Base-by-base conservation (phyloP, 2,113 vertebrate genomes). In the Calypte anna region DNA sequence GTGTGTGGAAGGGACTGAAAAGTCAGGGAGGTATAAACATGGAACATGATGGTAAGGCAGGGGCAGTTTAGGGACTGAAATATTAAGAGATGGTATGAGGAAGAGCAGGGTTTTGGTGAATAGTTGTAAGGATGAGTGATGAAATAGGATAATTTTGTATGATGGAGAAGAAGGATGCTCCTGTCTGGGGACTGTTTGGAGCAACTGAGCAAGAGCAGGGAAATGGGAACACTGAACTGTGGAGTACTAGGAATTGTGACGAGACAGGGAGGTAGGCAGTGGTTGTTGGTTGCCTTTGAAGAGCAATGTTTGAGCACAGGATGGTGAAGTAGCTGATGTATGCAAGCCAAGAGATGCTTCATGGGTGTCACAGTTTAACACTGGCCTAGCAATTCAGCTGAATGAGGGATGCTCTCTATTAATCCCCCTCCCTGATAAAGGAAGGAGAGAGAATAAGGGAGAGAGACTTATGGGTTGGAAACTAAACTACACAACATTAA, bases 321-420 rank as follows among this genome's bases (percentile, higher is more conserved):
- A 12, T 44, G 30, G 43, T 66, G 33, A 62, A 22, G 7, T 19
- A 68, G n/a, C 30, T 17, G 22, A 25, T n/a, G 12, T n/a, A 15
- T 0, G 0, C 43, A 33, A 33, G 10, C 70, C 18, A 1, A 14
- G 20, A 63, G 24, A 4, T 27, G 21, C 50, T 76, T 67, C 3
- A 1, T 23, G 38, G 38, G 38, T 40, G 38, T 40, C 38, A 40
- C 38, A 40, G 38, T 40, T 40, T 40, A 40, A 40, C 38, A 40
- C 38, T 40, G 38, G 38, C 38, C 38, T 40, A 11, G 38, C 38
- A 40, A 40, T 40, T 40, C 9, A 40, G 12, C 38, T 11, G 38
- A 40, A 40, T 33, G 33, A 33, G 33, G 7, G 33, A 33, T 33
- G 33, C 33, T 40, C 38, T 40, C 38, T 40, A 40, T 40, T 40